Conservation (phyloP, 2,797 vertebrate species). For the Pampus argenteus region DNA sequence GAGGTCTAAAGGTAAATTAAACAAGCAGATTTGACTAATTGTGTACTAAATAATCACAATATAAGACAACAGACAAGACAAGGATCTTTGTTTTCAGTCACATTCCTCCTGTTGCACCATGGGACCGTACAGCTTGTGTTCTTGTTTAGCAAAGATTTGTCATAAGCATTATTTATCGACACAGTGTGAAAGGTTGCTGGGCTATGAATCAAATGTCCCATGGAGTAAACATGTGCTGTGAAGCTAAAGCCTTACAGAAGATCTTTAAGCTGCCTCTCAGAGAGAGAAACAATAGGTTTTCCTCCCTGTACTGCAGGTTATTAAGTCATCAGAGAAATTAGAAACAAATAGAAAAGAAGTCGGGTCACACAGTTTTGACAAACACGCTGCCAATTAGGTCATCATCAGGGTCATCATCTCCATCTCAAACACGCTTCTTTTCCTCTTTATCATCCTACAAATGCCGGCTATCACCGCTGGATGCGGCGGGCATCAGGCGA, state of each 20-base stretch:
- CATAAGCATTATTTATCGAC: constrained; percentile 62
- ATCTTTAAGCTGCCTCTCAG: constrained; percentile 43
- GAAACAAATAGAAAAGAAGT: constrained; percentile 25
- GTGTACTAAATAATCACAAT: constrained; percentile 10
- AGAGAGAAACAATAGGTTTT: constrained; percentile 40
- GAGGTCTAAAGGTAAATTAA: neutral
- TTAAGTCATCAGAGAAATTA: constrained; percentile 25
- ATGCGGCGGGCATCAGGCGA: constrained; percentile 53
- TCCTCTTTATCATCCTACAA: constrained; percentile 67
- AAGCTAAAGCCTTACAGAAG: constrained; percentile 58
- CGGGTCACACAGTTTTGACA: constrained; percentile 36
- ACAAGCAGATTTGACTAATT: constrained; percentile 14
- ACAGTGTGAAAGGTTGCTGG: constrained; percentile 64
- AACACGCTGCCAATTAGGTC: constrained; percentile 70
- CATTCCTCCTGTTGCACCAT: constrained; percentile 8
- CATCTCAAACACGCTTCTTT: constrained; percentile 59
- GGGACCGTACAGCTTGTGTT: constrained; percentile 38
- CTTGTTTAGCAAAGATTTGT: constrained; percentile 55
- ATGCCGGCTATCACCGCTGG: constrained; percentile 67
- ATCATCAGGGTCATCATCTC: constrained; percentile 71
- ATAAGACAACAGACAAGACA: neutral
- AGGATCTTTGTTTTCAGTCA: constrained; percentile 20
- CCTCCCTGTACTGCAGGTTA: constrained; percentile 10
- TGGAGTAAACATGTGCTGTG: constrained; percentile 67
- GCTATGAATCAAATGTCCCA: constrained; percentile 68